Percentiles rank a stretch among this genome's conserved stretches.
Evolutionary conservation across 2,888 invertebrate genomes (phyloP).

Genomic region (Trachelus stipa): DNA sequence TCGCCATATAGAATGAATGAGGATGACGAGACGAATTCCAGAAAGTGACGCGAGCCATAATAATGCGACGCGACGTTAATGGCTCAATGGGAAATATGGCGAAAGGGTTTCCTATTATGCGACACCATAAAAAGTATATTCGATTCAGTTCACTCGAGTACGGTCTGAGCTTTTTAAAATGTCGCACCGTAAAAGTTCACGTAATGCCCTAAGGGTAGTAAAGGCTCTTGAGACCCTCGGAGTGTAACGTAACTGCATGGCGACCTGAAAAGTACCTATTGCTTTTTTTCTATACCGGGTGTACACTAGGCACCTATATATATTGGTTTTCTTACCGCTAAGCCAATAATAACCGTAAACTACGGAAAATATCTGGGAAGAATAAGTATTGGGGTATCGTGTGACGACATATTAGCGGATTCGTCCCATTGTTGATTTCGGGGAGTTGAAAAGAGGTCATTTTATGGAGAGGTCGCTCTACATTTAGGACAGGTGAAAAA

Average conservation of each 20-base stretch:
- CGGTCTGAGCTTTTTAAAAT: neutral
- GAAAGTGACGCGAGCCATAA: neutral
- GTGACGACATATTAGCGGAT: constrained; percentile 23
- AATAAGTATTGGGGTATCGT: constrained; percentile 16
- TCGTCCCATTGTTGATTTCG: constrained; percentile 18
- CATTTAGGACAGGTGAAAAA: constrained; percentile 6
- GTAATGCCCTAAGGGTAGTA: neutral
- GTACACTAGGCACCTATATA: neutral
- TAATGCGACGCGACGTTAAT: neutral
- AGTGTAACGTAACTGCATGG: neutral
- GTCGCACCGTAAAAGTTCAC: neutral
- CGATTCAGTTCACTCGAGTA: neutral
- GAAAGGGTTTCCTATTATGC: neutral
- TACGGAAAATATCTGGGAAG: neutral
- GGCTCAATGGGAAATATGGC: neutral
- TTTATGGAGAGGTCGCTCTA: constrained; percentile 1
- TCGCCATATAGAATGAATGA: neutral
- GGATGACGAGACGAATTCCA: neutral
- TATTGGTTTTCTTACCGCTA: constrained; percentile 12
- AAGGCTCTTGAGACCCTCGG: neutral
- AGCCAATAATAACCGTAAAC: constrained; percentile 9
- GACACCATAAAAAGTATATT: neutral
- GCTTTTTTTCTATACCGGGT: neutral
- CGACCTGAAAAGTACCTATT: neutral
- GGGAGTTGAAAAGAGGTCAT: neutral